Conservation (phyloP, 2,888 invertebrate genomes). For the Conus canariensis region DNA sequence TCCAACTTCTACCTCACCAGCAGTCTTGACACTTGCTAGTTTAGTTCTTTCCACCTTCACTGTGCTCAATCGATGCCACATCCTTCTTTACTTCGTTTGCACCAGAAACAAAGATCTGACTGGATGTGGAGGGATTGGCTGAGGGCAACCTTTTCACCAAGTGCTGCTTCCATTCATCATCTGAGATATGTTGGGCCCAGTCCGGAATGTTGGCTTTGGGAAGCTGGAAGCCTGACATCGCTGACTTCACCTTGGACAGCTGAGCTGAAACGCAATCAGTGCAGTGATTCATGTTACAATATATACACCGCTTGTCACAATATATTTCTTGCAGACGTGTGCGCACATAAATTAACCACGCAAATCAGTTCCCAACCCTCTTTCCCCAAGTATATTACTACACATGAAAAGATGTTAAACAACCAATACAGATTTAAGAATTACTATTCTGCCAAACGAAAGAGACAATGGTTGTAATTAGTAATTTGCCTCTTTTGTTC, state of each 20-base stretch:
- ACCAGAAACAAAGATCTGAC: background rate
- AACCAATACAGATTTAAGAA: no score
- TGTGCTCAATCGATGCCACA: background rate
- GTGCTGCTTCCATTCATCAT: slow-evolving; percentile 72
- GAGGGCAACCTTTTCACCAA: slow-evolving; percentile 60
- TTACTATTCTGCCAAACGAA: no score
- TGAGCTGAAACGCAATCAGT: slow-evolving; percentile 59
- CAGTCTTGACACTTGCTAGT: no score
- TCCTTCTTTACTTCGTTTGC: background rate
- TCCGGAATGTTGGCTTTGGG: slow-evolving; percentile 70
- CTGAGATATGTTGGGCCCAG: slow-evolving; percentile 71
- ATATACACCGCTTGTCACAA: background rate
- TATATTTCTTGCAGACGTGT: background rate
- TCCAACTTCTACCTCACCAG: no score
- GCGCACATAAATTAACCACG: no score
- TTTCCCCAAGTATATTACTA: no score
- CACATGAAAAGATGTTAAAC: no score
- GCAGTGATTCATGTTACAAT: no score
- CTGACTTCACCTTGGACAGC: slow-evolving; percentile 68
- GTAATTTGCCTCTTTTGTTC: no score
- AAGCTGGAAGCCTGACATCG: slow-evolving; percentile 71
- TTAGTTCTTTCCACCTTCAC: background rate
- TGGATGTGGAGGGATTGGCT: background rate
- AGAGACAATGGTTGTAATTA: no score
- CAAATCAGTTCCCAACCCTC: no score